Conservation (phyloP, 2,888 invertebrate genomes). For the Cerceris ruficornis region DNA sequence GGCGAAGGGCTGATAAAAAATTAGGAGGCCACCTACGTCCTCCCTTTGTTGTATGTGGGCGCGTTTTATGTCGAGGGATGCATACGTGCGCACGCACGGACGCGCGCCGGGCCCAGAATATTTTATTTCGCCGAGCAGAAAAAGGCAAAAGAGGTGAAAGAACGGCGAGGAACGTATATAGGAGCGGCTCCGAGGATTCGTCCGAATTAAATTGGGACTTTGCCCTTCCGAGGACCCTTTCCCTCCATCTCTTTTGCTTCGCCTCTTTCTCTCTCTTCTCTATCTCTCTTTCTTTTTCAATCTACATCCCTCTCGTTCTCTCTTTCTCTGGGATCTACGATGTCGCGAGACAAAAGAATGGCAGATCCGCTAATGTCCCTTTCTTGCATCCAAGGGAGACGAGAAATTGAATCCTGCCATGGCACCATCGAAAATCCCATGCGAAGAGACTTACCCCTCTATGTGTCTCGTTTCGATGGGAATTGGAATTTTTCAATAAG, state of each 20-base stretch:
- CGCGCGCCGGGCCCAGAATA: slow-evolving; percentile 41
- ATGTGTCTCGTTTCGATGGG: background rate
- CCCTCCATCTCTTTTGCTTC: background rate
- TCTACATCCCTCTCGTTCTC: background rate
- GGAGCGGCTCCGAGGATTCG: slow-evolving; percentile 32
- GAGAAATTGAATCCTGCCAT: slow-evolving; percentile 51
- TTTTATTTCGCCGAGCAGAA: slow-evolving; percentile 50
- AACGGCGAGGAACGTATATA: slow-evolving; percentile 3
- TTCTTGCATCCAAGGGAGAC: slow-evolving; percentile 23
- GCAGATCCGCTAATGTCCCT: slow-evolving; percentile 41
- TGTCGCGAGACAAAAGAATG: slow-evolving; percentile 51
- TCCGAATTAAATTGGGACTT: slow-evolving; percentile 61
- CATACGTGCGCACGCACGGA: slow-evolving; percentile 18
- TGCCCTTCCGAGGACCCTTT: slow-evolving; percentile 6
- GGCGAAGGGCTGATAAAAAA: slow-evolving; percentile 54
- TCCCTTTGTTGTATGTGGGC: slow-evolving; percentile 43
- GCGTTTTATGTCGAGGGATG: slow-evolving; percentile 34
- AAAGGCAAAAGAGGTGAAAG: slow-evolving; percentile 24
- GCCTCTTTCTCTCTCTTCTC: too few relatives aligned
- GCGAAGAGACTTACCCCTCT: slow-evolving; percentile 37
- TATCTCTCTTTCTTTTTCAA: too few relatives aligned
- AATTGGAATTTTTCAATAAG: slow-evolving; percentile 28
- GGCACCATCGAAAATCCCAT: slow-evolving; percentile 35
- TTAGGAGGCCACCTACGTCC: slow-evolving; percentile 62
- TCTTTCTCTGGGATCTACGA: slow-evolving; percentile 29